phyloP scores from a whole-genome alignment of 2,113 vertebrate species.

The Actinemys pallida region DNA sequence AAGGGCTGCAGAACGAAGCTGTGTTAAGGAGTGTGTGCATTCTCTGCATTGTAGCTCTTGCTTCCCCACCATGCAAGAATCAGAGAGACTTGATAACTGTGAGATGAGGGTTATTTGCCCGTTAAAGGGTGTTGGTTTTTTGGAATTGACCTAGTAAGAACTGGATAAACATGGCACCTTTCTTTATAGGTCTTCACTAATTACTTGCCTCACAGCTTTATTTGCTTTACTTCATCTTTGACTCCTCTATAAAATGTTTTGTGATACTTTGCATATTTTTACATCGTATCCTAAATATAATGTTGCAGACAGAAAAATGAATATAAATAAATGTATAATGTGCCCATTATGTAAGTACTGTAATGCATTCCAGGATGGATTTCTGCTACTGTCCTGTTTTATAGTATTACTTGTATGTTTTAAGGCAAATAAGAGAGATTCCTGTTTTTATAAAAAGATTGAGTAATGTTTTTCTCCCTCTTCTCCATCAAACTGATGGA shows the following conservation, averaged over 20 bases:
- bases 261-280: not conserved
- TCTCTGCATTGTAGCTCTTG: not conserved
- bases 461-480: not conserved
- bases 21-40: too few species aligned
- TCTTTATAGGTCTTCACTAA: not conserved
- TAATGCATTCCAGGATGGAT: not conserved
- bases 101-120: not conserved
- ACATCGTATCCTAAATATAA: too few species aligned
- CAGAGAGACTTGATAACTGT: not conserved
- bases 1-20: not conserved
- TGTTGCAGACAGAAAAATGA: not conserved
- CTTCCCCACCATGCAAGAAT: not conserved
- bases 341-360: not conserved
- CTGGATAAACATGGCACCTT: not conserved
- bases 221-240: not conserved
- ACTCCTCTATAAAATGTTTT: not conserved
- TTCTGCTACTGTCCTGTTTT: not conserved
- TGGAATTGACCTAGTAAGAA: not conserved
- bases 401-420: not conserved
- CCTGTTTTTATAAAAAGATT: not conserved
- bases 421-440: not conserved
- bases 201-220: not conserved
- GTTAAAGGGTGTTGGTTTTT: not conserved
- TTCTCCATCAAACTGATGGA: not conserved
- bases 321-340: not conserved